Base-by-base conservation (phyloP, 2,888 invertebrate genomes). In the Campoplex capitator region DNA sequence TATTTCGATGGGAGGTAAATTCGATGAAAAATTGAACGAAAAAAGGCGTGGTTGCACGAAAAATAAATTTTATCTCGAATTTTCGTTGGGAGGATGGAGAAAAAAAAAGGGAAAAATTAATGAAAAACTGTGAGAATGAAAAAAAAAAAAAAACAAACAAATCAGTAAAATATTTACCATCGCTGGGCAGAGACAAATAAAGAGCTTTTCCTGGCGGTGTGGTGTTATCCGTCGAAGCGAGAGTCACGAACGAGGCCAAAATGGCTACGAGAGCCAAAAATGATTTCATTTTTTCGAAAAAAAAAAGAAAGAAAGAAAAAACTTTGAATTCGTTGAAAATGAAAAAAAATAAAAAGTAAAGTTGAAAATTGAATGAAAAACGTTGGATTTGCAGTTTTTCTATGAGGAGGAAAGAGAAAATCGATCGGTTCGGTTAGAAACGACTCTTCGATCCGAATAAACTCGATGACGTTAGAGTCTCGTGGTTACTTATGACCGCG, bases 171-270 rank as follows among this genome's bases (percentile, higher is more conserved):
- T 48, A 62, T 8, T 76, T 65, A 91, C 91, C 90, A 23, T 74
- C 23, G 82, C 83, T 67, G 11, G 90, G 90, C 54, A 91, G 35
- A 16, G 89, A 78, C 13, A 83, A 58, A 65, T 90, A 88, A 16
- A 90, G 83, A 58, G 81, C 67, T 83, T 87, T 77, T 48, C 89
- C 90, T 0, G 89, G 86, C 48, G 88, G 78, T 6, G 67, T 28
- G 3, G 70, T n/a, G 9, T 48, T 70, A 28, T 77, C 38, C 1
- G 67, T 38, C 0, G 51, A 8, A 2, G 65, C 71, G 35, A 67
- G 65, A 56, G 74, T 45, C 18, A 75, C 80, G 23, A 83, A 28
- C n/a, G 58, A 13, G 16, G 56, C 13, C 11, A 80, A 45, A 38
- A 79, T 71, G 0, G 83, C 74, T 1, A 82, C 9, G 9, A 88